These are phyloP conservation scores for Theodoxus fluviatilis DNA, from an alignment of 2,888 invertebrate genomes.

Conservation along the genomic window DNA sequence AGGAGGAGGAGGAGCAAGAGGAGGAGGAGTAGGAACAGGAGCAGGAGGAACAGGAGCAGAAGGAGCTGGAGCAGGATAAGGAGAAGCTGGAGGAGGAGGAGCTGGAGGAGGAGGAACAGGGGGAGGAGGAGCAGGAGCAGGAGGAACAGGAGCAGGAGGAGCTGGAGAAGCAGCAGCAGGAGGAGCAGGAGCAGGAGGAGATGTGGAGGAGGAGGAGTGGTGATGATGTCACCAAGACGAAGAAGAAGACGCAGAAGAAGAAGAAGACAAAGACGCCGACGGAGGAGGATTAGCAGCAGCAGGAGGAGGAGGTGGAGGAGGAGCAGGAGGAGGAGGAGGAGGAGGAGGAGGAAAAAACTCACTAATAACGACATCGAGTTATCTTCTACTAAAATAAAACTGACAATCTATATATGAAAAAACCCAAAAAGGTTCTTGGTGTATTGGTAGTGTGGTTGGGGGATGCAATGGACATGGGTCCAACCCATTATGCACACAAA, in stretches of 20 bases:
- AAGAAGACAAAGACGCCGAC: too few species aligned
- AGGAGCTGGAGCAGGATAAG: neutral
- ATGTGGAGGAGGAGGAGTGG: neutral
- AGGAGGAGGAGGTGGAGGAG: neutral
- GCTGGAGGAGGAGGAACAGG: neutral
- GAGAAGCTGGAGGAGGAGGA: neutral
- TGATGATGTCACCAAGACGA: neutral
- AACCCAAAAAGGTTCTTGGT: neutral
- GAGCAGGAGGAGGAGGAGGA: slow-evolving; percentile 1
- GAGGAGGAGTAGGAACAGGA: neutral
- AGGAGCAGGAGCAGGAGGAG: neutral
- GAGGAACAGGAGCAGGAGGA: neutral
- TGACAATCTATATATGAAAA: neutral
- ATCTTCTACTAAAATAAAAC: neutral
- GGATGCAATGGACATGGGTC: too few species aligned
- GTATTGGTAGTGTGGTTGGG: too few species aligned
- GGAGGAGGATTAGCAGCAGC: too few species aligned
- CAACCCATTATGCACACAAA: too few species aligned
- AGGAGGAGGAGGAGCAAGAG: neutral
- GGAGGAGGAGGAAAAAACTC: neutral
- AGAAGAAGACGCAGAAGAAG: neutral
- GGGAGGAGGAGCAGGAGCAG: neutral
- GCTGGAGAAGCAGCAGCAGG: neutral
- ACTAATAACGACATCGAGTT: slow-evolving; percentile 2
- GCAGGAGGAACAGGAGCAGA: neutral